Evolutionary conservation across 2,888 invertebrate genomes (phyloP), one percentile per base, ranked within the genome.

Genomic region (Andricus quercusramuli): DNA sequence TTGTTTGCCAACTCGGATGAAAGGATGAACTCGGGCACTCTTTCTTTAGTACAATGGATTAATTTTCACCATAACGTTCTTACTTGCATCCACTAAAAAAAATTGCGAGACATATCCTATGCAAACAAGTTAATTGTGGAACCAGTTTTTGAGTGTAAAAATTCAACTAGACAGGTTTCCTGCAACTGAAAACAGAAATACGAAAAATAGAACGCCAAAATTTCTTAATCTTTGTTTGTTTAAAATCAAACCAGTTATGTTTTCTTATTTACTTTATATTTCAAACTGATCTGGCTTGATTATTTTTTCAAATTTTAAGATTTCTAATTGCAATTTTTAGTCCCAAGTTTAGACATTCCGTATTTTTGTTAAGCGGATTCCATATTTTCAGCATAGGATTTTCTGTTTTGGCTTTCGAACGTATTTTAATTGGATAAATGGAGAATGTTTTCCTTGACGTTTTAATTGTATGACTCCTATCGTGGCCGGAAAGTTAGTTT

Each of bases 381-480:
- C 17, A 5, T 1, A 17, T 17, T 47, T 13, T 17, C 17, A 17
- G 15, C 15, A 5, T 17, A 17, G 1, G 17, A 47, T 47, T 41
- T 11, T 13, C 0, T 41, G 2, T 41, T 13, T 41, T 13, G 41
- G 11, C 22, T 62, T 8, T 17, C 47, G 22, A 68, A 25, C 25
- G 15, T 47, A 29, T 8, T 37, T 74, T 56, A 15, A 74, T 56
- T 56, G 15, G 32, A 20, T 56, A 74, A 74, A 15, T 20, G 32
- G 37, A 56, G 32, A 74, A 59, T 74, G 13, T 74, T 74, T 15
- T n/a, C 29, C 32, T 32, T 74, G 74, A 56, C 20, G 56, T 56
- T 56, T 74, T n/a, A 56, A 74, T 74, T n/a, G 74, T n/a, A 59
- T 56, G 32, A 37, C 74, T n/a, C 22, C 32, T 29, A 74, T 74